Evolutionary conservation across 2,797 vertebrate genomes (phyloP).

Genomic region (Oryzias sinensis): DNA sequence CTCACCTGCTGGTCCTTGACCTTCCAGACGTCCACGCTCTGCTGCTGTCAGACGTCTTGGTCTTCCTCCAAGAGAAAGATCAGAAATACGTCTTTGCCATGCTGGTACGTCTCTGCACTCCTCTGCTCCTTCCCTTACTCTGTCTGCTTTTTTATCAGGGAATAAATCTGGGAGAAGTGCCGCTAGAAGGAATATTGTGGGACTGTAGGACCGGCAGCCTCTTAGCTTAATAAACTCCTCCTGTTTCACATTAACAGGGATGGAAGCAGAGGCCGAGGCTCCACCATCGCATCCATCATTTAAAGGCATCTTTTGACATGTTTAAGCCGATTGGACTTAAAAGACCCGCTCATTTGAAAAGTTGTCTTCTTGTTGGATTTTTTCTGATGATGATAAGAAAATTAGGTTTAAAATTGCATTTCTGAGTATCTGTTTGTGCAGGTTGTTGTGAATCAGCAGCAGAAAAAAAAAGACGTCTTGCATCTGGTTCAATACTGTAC

Average conservation of each 20-base stretch:
- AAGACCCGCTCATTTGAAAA: no score
- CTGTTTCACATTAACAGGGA: constrained; percentile 10
- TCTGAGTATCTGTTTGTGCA: no score
- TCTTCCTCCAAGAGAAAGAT: constrained; percentile 98
- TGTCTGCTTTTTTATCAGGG: neutral
- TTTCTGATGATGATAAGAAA: no score
- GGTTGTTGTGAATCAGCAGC: no score
- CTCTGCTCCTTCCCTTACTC: neutral
- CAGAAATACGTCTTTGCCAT: constrained; percentile 95
- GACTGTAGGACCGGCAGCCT: constrained; percentile 47
- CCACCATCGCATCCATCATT: constrained; percentile 41
- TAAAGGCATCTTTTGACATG: constrained; percentile 1
- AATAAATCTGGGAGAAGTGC: constrained; percentile 27
- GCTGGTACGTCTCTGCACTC: constrained; percentile 80
- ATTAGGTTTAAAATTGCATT: no score
- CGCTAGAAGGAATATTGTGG: constrained; percentile 42
- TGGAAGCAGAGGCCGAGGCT: constrained; percentile 29
- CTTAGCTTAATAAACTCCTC: constrained; percentile 19
- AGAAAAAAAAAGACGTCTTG: no score
- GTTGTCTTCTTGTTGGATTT: no score
- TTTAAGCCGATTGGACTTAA: constrained; percentile 3
- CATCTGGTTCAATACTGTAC: no score
- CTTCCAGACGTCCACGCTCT: constrained; percentile 90
- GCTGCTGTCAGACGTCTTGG: constrained; percentile 88
- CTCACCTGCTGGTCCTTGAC: constrained; percentile 1